Base-by-base conservation (phyloP, 2,113 vertebrate species). In the Galbula dea region DNA sequence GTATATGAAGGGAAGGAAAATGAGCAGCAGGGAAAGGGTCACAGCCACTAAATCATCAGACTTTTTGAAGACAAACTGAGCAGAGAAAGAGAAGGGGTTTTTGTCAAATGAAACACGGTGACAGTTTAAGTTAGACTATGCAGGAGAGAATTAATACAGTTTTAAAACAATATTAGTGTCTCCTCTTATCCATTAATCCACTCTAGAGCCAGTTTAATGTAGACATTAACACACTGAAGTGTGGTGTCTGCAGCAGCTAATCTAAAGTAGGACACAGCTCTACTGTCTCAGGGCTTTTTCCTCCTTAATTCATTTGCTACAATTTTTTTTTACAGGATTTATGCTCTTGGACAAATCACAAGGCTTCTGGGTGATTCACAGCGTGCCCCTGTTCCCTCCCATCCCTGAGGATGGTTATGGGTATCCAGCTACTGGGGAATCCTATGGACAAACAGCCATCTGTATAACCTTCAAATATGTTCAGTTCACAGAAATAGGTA, bases 341-440 rank as follows among this genome's bases (percentile, higher is more conserved):
- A 88, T 99, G 90, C 96, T 98, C 83, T 98, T 98, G 97, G 98
- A 99, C 95, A 97, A 84, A 93, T 94, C 94, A 67, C 98, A 99
- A 95, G 99, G 99, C 74, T 99, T 99, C 96, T 99, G 98, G 98
- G 68, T 99, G 69, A 98, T 98, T 66, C 99, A 99, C 97, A 99
- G 98, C 14, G 97, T 99, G 82, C 99, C 99, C 27, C 96, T 96
- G 86, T 99, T 99, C 96, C 98, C 99, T 51, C 98, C 98, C 9
- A 76, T 96, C 92, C 98, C 98, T 24, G 97, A 98, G 96, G 97
- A 96, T 37, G 98, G 98, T 79, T 99, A 98, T 83, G 86, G 87
- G 32, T 99, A 99, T 95, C 99, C 99, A 34, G 75, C 95, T 54
- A 97, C 97, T 24, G 99, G 98, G 37, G 98, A 97, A 96, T 83